Conservation (phyloP, 2,888 invertebrate genomes). For the Drosophila macrospina region DNA sequence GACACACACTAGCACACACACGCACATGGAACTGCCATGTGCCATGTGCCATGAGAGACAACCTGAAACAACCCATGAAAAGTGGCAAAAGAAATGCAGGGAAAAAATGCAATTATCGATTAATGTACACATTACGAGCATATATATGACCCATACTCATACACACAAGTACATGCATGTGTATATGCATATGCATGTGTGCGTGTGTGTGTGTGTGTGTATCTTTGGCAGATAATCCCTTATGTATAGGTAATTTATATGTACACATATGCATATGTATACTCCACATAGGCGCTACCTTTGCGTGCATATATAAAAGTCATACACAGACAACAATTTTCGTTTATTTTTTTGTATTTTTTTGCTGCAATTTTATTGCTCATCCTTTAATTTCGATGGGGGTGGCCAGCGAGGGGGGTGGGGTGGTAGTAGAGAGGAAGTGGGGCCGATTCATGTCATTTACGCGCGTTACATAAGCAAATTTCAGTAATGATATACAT, state of each 20-base stretch:
- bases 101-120: conserved; percentile 80
- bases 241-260: conserved; percentile 65
- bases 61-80: conserved; percentile 68
- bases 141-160: conserved; percentile 60
- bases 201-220: conserved; percentile 24
- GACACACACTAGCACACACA: conserved; percentile 48
- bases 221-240: conserved; percentile 67
- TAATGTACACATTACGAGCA: conserved; percentile 75
- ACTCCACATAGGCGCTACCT: conserved; percentile 52
- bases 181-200: too few species aligned
- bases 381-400: conserved; percentile 66
- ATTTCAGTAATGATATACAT: conserved; percentile 70
- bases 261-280: conserved; percentile 13
- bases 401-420: neutral
- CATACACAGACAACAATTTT: conserved; percentile 43
- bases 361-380: conserved; percentile 48
- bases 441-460: conserved; percentile 40
- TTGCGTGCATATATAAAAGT: conserved; percentile 45
- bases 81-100: conserved; percentile 73
- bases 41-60: conserved; percentile 70
- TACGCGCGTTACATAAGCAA: conserved; percentile 73
- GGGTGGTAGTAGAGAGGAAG: too few species aligned
- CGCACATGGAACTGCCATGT: conserved; percentile 51
- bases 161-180: neutral
- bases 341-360: conserved; percentile 26